Conservation (phyloP, 2,797 vertebrate genomes). For the Enteromius argenteus region DNA sequence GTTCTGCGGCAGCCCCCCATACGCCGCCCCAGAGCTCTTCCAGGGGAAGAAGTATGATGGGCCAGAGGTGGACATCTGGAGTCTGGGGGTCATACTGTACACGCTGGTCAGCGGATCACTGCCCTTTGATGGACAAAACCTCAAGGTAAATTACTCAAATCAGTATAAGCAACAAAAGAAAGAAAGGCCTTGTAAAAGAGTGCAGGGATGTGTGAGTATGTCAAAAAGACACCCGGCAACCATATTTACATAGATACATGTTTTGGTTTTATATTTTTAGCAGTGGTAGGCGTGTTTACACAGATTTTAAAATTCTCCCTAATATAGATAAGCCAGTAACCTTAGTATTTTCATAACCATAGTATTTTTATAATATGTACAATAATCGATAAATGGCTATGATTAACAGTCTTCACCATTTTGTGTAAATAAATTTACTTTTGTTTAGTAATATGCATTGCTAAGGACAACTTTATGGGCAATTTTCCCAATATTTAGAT, state of each 20-base stretch:
- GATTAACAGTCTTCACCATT: neutral
- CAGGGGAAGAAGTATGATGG: slow-evolving; percentile 94
- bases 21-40: slow-evolving; percentile 85
- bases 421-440: neutral
- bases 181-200: neutral
- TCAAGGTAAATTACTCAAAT: slow-evolving; percentile 82
- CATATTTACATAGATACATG: neutral
- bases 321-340: neutral
- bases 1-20: slow-evolving; percentile 89
- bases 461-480: neutral
- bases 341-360: too few relatives aligned
- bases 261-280: neutral
- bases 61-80: slow-evolving; percentile 94
- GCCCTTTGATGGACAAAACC: slow-evolving; percentile 96
- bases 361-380: neutral
- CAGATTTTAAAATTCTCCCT: neutral
- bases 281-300: neutral
- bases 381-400: neutral
- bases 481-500: neutral
- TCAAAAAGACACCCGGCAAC: neutral
- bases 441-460: neutral
- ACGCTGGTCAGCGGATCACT: slow-evolving; percentile 97
- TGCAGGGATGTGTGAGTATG: neutral
- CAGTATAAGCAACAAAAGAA: neutral
- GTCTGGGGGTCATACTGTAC: slow-evolving; percentile 92